These are phyloP conservation scores for Emydocephalus ijimae DNA, from an alignment of 2,113 vertebrate genomes.

Conservation along the genomic window DNA sequence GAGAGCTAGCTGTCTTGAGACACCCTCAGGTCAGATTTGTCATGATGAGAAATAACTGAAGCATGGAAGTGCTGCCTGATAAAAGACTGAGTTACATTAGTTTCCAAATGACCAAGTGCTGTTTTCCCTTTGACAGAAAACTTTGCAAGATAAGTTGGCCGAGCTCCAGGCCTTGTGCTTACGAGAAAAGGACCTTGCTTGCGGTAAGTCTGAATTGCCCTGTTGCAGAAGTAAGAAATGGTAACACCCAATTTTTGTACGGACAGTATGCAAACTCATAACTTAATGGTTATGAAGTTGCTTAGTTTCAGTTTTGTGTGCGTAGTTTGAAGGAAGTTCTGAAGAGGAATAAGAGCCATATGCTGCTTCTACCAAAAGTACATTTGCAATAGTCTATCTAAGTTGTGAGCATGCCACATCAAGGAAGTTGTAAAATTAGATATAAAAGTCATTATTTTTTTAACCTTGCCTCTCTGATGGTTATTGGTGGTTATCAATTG, in stretches of 20 bases:
- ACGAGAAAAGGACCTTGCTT: slow-evolving; percentile 80
- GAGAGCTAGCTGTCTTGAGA: not conserved
- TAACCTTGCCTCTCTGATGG: not conserved
- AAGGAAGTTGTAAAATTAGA: not conserved
- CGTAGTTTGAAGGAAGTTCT: not conserved
- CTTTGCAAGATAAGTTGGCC: slow-evolving; percentile 77
- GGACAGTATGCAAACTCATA: not conserved
- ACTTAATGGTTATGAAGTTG: not conserved
- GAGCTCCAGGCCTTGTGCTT: slow-evolving; percentile 80
- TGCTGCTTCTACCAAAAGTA: not conserved
- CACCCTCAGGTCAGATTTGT: not conserved
- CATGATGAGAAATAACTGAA: not conserved
- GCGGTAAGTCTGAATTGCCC: slow-evolving; percentile 71
- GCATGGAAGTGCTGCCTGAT: accelerated
- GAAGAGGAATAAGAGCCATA: accelerated
- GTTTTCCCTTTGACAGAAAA: slow-evolving; percentile 71
- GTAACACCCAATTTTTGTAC: not conserved
- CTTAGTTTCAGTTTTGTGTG: accelerated
- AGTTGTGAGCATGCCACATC: no score
- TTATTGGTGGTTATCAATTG: no score
- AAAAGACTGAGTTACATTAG: accelerated
- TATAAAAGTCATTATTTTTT: not conserved
- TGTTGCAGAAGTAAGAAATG: slow-evolving; percentile 51
- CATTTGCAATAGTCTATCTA: not conserved
- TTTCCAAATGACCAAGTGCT: not conserved